Evolutionary conservation across 2,113 vertebrate species (phyloP), one percentile per base, ranked within the genome.

Genomic region (Ctenomys sociabilis): DNA sequence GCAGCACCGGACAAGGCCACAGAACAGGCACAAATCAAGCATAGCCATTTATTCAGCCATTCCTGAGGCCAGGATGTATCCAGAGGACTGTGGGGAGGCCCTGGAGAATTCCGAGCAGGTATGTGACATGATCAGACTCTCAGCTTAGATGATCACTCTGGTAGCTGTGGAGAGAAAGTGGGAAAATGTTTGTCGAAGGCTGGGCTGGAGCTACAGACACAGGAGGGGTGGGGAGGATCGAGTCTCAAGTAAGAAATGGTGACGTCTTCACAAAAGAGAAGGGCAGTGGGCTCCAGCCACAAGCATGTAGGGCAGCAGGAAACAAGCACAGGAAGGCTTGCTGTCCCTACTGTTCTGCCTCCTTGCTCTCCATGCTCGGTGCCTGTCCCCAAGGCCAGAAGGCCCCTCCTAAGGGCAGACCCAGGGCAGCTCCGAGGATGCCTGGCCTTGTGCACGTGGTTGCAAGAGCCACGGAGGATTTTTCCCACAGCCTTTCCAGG

Each of bases 1-100:
- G 0, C 2, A 5, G 24, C 28, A 3, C 4, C 7, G 21, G n/a
- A 10, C 1, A 1, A 45, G 40, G 45, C 28, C 40, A 59, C 7
- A 1, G 45, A 52, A n/a, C 1, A 30, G 43, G 26, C 59, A 14
- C 85, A 49, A 52, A 24, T 43, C 52, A 19, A 2, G 54, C 59
- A 61, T 24, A 72, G 9, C 10, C n/a, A 43, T 40, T 26, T 21
- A 1, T 0, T 26, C 63, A 49, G 72, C 7, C 5, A 0, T 16
- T 1, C 0, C 2, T 5, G 43, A 45, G 10, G 81, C 49, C 83
- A n/a, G 70, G 35, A 57, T 77, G 80, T 30, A 57, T 88, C 88
- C 10, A 8, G 66, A 84, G n/a, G 32, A 68, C 54, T 12, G 4
- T 0, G 5, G 3, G 43, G 22, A 66, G 68, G 7, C 66, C 14